These are phyloP conservation scores for Bombyx mori DNA, from an alignment of 1,140 invertebrate genomes.

Conservation along the genomic window DNA sequence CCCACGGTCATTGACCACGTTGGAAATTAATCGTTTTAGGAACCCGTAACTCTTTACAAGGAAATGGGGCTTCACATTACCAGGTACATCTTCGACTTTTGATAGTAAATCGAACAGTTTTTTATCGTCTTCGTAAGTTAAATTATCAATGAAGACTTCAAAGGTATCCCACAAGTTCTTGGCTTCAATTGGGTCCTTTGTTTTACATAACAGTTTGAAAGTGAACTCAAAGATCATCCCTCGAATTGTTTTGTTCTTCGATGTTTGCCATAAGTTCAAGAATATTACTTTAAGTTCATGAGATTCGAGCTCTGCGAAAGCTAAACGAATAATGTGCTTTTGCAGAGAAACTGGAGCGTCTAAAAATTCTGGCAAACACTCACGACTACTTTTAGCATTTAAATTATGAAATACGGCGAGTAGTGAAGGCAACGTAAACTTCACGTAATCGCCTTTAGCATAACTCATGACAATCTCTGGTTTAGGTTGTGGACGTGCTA, in stretches of 20 bases:
- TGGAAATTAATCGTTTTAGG: conserved; percentile 19
- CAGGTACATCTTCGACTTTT: conserved; percentile 25
- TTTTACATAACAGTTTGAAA: conserved; percentile 31
- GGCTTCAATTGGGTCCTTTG: conserved; percentile 28
- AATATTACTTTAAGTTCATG: conserved; percentile 28
- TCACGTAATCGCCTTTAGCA: conserved; percentile 45
- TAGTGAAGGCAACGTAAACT: conserved; percentile 37
- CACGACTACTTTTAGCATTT: conserved; percentile 15
- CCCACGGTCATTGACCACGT: conserved; percentile 14
- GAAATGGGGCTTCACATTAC: conserved; percentile 22
- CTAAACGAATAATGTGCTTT: conserved; percentile 44
- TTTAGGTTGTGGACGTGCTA: conserved; percentile 32
- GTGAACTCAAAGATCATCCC: conserved; percentile 38
- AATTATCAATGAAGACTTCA: conserved; percentile 35
- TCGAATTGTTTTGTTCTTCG: conserved; percentile 39
- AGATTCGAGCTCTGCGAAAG: conserved; percentile 30
- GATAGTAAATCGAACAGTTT: conserved; percentile 30
- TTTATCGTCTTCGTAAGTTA: conserved; percentile 36
- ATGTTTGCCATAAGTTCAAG: conserved; percentile 29
- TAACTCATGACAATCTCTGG: conserved; percentile 32
- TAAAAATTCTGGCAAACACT: conserved; percentile 30
- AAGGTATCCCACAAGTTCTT: conserved; percentile 28
- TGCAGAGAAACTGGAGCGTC: conserved; percentile 41
- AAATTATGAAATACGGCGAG: conserved; percentile 45
- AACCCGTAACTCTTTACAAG: conserved; percentile 35